Conservation (phyloP, 1,140 invertebrate species). For the Centruroides vittatus region DNA sequence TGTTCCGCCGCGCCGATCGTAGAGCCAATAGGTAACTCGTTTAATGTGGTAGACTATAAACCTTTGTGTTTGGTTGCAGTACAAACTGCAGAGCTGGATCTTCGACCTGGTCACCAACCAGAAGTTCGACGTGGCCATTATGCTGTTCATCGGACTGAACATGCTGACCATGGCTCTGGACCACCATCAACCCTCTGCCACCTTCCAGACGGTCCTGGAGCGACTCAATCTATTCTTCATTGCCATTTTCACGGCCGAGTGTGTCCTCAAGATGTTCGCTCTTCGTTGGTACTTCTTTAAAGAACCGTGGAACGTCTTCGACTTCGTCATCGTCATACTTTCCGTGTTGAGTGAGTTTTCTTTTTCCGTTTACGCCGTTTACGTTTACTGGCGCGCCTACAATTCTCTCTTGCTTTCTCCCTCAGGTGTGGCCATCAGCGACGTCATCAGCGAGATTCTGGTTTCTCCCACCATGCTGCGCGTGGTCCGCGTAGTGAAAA, state of each 20-base stretch:
- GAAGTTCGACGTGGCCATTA: constrained; percentile 99
- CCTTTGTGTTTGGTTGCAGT: constrained; percentile 42
- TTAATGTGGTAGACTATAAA: too few species aligned
- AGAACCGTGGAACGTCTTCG: constrained; percentile 98
- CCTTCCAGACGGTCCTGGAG: constrained; percentile 68
- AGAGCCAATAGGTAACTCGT: too few species aligned
- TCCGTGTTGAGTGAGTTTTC: constrained; percentile 77
- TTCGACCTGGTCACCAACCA: constrained; percentile 88
- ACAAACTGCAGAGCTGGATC: constrained; percentile 89
- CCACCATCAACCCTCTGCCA: constrained; percentile 74
- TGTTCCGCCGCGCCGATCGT: too few species aligned
- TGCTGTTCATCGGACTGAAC: constrained; percentile 96
- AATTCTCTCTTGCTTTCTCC: constrained; percentile 16
- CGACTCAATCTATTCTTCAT: constrained; percentile 95
- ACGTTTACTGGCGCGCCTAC: not conserved
- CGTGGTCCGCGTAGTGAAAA: constrained; percentile 93
- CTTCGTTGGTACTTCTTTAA: constrained; percentile 96
- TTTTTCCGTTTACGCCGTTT: not conserved
- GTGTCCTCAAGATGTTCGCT: constrained; percentile 92
- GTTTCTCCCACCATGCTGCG: constrained; percentile 92
- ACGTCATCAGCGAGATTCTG: constrained; percentile 94
- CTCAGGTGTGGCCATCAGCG: constrained; percentile 82
- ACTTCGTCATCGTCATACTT: constrained; percentile 96
- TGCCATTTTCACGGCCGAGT: constrained; percentile 94
- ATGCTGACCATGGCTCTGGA: constrained; percentile 98